Evolutionary conservation across 1,140 invertebrate species (phyloP), one percentile per base, ranked within the genome.

Genomic region (Plodia interpunctella): DNA sequence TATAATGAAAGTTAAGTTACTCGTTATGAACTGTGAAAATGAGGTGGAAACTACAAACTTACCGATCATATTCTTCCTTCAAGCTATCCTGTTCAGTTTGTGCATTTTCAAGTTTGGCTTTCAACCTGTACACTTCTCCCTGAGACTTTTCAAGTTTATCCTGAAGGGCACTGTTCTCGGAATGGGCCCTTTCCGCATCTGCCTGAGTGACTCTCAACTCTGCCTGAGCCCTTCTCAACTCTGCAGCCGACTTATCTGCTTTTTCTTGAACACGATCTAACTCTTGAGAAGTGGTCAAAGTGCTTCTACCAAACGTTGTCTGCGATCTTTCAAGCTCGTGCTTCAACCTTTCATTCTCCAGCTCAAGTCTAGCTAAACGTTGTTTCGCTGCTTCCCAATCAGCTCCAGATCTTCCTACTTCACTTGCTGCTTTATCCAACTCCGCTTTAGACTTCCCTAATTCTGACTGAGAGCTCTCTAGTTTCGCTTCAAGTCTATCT

Each of bases 61-160:
- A 89, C 87, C 96, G 92, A 77, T 97, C 97, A 76, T 97, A 94
- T 87, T 98, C 97, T 75, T 98, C 97, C 55, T 97, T 95, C 55
- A 98, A 88, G 79, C 95, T 97, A 74, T 98, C 96, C 76, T 97
- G 96, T 90, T 98, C 97, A 57, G 95, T 95, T 90, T 98, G 96
- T 78, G 97, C 96, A 89, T 98, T 98, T 91, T 98, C 97, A 72
- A 98, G 90, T 80, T 97, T 95, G 11, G 97, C 97, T 87, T 98
- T 98, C 60, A 98, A 91, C 75, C 97, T 92, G 79, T 98, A 98
- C 11, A 98, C 97, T 87, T 98, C 97, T 55, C 97, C 97, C 86
- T 98, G 97, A 54, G 96, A 97, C 88, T 98, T 97, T 85, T 97
- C 96, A 49, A 97, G 90, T 90, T 98, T 98, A 80, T 98, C 97